Conservation (phyloP, 2,113 vertebrate genomes). For the Desmodus rotundus region DNA sequence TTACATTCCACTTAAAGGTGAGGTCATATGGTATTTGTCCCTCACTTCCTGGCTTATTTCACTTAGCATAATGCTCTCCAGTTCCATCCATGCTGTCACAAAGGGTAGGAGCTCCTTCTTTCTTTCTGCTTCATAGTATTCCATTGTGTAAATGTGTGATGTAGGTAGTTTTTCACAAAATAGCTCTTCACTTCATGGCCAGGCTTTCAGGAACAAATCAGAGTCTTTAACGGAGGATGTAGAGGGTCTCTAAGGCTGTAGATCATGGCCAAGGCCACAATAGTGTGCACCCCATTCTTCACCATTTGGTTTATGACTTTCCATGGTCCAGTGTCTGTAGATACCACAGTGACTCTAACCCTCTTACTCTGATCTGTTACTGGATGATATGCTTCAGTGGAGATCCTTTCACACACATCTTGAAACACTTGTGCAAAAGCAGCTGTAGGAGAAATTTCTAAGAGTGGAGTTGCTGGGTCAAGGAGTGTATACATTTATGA, state of each 20-base stretch:
- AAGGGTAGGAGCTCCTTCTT: too few relatives aligned
- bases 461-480: constrained; percentile 12
- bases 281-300: not conserved
- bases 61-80: too few relatives aligned
- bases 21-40: too few relatives aligned
- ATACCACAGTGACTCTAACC: not conserved
- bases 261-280: not conserved
- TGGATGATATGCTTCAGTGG: not conserved
- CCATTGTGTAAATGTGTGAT: not conserved
- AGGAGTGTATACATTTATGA: not conserved
- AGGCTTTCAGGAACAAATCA: not conserved
- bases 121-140: too few relatives aligned
- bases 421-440: constrained; percentile 36
- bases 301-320: not conserved
- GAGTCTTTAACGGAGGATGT: not conserved
- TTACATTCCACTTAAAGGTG: too few relatives aligned
- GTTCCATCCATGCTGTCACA: too few relatives aligned
- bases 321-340: not conserved
- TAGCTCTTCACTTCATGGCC: not conserved
- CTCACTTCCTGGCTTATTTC: too few relatives aligned
- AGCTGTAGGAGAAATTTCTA: constrained; percentile 1
- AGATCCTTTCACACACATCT: constrained; percentile 3
- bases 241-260: not conserved
- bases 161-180: constrained; percentile 13
- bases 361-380: not conserved